These are phyloP conservation scores for Salvelinus fontinalis DNA, from an alignment of 2,113 vertebrate genomes.

Conservation along the genomic window DNA sequence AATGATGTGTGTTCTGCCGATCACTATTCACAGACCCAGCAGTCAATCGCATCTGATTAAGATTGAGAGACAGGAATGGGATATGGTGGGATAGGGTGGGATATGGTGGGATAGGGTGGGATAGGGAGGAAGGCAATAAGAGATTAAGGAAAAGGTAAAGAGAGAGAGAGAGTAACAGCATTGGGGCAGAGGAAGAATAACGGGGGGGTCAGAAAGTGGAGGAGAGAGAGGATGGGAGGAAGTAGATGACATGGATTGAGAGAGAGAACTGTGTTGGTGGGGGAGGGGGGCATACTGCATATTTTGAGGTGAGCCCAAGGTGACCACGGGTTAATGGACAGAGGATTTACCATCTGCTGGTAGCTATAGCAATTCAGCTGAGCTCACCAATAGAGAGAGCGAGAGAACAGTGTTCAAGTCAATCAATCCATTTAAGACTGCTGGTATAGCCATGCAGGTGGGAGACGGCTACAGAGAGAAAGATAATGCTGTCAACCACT, in stretches of 20 bases:
- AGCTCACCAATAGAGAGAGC: conserved; percentile 38
- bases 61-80: not conserved
- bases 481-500: too few species aligned
- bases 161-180: conserved; percentile 33
- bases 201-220: conserved; percentile 23
- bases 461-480: too few species aligned
- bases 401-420: too few species aligned
- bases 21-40: not conserved
- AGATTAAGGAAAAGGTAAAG: conserved; percentile 7
- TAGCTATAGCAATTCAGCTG: not conserved
- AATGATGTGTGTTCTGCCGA: not conserved
- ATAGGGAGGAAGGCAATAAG: conserved; percentile 9
- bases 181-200: conserved; percentile 31
- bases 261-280: not conserved
- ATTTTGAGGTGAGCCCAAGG: conserved; percentile 72
- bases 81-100: not conserved
- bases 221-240: conserved; percentile 36
- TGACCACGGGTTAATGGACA: conserved; percentile 58
- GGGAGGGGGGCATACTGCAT: conserved; percentile 29
- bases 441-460: too few species aligned
- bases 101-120: not conserved
- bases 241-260: conserved; percentile 37
- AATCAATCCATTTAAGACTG: too few species aligned
- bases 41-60: conserved; percentile 10
- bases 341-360: not conserved